A percentile compares a stretch with the other conserved stretches of the same genome.
Conservation (phyloP, 1,140 invertebrate genomes). For the Rhysida immarginata region DNA sequence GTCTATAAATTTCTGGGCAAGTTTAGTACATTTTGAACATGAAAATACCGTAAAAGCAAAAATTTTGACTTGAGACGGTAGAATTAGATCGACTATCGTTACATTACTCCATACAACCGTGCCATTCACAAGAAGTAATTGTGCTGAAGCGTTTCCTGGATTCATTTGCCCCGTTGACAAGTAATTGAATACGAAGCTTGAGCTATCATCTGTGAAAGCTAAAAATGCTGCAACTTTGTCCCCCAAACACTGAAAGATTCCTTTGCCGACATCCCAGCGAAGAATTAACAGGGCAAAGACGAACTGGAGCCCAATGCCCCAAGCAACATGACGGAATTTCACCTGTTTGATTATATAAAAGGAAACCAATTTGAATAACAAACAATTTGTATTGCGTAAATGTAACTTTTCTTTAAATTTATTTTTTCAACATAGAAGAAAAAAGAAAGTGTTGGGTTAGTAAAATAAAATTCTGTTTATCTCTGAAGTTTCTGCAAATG, state of each 20-base stretch:
- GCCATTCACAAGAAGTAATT: too few species aligned
- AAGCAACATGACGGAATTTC: conserved; percentile 60
- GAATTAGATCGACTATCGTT: not conserved
- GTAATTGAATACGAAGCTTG: conserved; percentile 70
- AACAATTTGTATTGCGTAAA: not conserved
- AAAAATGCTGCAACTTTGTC: conserved; percentile 58
- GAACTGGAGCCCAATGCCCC: conserved; percentile 72
- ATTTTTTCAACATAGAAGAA: not conserved
- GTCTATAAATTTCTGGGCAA: not conserved
- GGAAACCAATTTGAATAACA: not conserved
- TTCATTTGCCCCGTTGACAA: conserved; percentile 36
- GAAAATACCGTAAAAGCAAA: conserved; percentile 3
- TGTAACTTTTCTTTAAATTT: not conserved
- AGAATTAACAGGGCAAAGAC: conserved; percentile 71
- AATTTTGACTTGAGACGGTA: not conserved
- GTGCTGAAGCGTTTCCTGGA: not conserved
- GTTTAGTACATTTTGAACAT: too few species aligned
- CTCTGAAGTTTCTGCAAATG: not conserved
- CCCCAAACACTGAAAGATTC: conserved; percentile 65
- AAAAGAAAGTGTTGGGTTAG: not conserved
- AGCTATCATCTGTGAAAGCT: conserved; percentile 55
- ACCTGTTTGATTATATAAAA: conserved; percentile 33
- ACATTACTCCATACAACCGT: too few species aligned
- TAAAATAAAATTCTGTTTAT: not conserved
- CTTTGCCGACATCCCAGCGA: conserved; percentile 58